These are phyloP conservation scores for Amphimallon solstitiale DNA, from an alignment of 2,888 invertebrate genomes.

Conservation along the genomic window DNA sequence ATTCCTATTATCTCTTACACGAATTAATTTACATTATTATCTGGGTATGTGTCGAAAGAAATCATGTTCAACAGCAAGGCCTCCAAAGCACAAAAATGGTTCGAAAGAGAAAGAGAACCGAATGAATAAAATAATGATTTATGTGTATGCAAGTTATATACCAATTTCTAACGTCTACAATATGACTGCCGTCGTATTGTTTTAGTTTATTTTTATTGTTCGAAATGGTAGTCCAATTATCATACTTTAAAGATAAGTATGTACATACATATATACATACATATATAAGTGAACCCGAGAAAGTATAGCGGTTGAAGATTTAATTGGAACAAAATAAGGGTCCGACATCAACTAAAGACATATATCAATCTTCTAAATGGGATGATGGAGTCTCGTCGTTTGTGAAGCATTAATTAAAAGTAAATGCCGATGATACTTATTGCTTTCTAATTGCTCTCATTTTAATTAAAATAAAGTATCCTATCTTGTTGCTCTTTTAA, in stretches of 20 bases:
- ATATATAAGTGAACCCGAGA: conserved; percentile 8
- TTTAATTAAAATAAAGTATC: conserved; percentile 13
- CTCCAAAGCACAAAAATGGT: conserved; percentile 1
- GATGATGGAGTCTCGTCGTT: neutral
- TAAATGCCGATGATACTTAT: conserved; percentile 16
- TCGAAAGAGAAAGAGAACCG: conserved; percentile 1
- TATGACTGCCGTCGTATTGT: neutral
- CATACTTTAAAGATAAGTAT: conserved; percentile 17
- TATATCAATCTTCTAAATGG: conserved; percentile 11
- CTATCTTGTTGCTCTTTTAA: neutral
- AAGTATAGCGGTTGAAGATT: conserved; percentile 1
- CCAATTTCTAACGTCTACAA: neutral
- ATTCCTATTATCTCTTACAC: conserved; percentile 32
- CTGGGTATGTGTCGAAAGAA: conserved; percentile 19
- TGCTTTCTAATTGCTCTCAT: neutral
- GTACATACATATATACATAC: too few species aligned
- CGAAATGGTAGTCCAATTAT: conserved; percentile 12
- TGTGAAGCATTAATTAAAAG: neutral
- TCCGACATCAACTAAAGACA: conserved; percentile 6
- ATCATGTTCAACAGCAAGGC: conserved; percentile 11
- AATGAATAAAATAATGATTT: conserved; percentile 20
- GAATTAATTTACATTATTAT: conserved; percentile 30
- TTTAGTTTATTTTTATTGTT: neutral
- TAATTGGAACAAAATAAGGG: conserved; percentile 27
- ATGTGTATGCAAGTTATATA: conserved; percentile 9